Percentiles rank a stretch among this genome's conserved stretches.
Conservation (phyloP, 2,888 invertebrate genomes). For the Conomelus anceps region DNA sequence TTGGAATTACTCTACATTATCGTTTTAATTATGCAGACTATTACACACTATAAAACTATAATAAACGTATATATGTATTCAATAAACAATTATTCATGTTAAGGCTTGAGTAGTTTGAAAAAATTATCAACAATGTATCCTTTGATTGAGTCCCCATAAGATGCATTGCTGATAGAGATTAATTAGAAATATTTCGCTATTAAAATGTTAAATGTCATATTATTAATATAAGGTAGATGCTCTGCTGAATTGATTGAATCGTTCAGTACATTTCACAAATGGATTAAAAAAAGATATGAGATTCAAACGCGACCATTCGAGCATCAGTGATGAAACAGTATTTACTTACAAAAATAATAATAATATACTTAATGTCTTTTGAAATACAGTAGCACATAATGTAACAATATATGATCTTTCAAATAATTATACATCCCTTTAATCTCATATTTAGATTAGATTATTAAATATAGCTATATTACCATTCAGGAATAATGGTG, state of each 20-base stretch:
- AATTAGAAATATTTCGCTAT: neutral
- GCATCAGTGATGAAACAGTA: neutral
- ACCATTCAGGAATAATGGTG: no score
- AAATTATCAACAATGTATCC: neutral
- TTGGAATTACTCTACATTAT: no score
- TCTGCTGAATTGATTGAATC: neutral
- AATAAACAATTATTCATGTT: neutral
- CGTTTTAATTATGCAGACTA: neutral
- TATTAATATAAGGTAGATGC: neutral
- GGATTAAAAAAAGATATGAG: no score
- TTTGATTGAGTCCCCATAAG: neutral
- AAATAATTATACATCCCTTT: neutral
- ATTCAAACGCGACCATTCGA: neutral
- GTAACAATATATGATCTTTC: neutral
- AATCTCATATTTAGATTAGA: no score
- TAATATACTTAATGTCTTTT: neutral
- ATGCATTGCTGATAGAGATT: neutral
- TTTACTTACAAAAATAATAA: no score
- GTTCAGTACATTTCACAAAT: neutral
- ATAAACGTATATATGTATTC: neutral
- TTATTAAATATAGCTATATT: no score
- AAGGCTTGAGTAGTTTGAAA: neutral
- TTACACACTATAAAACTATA: neutral
- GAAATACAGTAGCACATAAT: neutral
- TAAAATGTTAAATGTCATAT: neutral